Evolutionary conservation across 2,113 vertebrate species (phyloP), one percentile per base, ranked within the genome.

Genomic region (Alouatta palliata): DNA sequence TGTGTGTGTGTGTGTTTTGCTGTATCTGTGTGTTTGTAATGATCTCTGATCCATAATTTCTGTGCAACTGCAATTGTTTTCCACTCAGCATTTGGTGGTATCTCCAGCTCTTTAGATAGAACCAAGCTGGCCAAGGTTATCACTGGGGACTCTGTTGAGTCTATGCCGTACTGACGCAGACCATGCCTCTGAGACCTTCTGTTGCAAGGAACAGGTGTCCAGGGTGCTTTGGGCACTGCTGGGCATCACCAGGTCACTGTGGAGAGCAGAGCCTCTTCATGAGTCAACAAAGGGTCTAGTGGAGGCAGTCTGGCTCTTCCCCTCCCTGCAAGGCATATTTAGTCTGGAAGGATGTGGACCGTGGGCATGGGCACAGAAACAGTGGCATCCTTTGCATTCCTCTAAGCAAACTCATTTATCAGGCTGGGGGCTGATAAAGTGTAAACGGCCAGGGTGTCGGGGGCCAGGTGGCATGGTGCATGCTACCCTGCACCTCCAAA

Each of bases 341-440:
- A 98, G 97, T 98, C 96, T 97, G 97, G 83, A 52, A 96, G 64
- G 92, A 86, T 81, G 90, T 86, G 94, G 30, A 97, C 61, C 79
- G 47, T 93, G 85, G 79, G 84, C 66, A 93, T 93, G 85, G 79
- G 86, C 66, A 93, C 89, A 98, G 98, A 98, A 97, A 97, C 96
- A 93, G 83, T 75, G 80, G 95, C 19, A 1, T 92, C 95, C 84
- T 82, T 94, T 97, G 40, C 97, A 97, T 98, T 98, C 94, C 91
- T 97, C 77, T 85, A 90, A 90, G 92, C 90, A 94, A 97, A 98
- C 95, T 98, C 98, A 95, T 97, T 98, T 98, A 98, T 98, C 97
- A 97, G 93, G 66, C 94, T 70, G 76, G n/a, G 94, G 96, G 45
- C 95, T 98, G 95, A 98, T 98, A 98, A 98, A 98, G 94, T 98